phyloP scores from a whole-genome alignment of 2,797 vertebrate species.

The Luscinia luscinia region DNA sequence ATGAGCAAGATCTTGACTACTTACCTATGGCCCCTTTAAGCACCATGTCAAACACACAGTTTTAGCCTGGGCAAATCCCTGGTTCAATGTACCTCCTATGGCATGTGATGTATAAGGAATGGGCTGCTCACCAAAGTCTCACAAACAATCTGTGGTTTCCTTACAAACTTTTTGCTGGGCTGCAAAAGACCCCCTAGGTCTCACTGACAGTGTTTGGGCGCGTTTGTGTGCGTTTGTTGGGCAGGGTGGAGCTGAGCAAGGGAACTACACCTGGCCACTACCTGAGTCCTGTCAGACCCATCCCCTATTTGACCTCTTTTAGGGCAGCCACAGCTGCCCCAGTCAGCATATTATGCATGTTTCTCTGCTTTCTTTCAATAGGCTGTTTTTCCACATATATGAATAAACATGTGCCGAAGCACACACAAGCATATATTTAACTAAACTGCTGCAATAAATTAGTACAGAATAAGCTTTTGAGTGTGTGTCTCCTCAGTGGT shows the following conservation, averaged over 20 bases:
- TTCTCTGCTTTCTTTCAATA: neutral
- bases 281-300: neutral
- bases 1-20: neutral
- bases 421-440: neutral
- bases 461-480: neutral
- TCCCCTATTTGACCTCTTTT: neutral
- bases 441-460: neutral
- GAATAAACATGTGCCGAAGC: neutral
- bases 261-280: neutral
- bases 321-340: neutral
- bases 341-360: no score
- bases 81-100: neutral
- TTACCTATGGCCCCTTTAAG: neutral
- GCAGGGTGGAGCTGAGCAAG: neutral
- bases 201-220: accelerated
- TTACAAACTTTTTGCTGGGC: neutral
- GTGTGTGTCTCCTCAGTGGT: neutral
- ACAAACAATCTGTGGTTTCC: neutral
- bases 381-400: neutral
- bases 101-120: neutral
- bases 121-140: neutral
- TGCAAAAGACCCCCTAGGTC: neutral
- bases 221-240: neutral
- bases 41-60: neutral
- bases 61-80: neutral